phyloP scores from a whole-genome alignment of 2,113 vertebrate genomes.

The Rhinoptilus africanus region DNA sequence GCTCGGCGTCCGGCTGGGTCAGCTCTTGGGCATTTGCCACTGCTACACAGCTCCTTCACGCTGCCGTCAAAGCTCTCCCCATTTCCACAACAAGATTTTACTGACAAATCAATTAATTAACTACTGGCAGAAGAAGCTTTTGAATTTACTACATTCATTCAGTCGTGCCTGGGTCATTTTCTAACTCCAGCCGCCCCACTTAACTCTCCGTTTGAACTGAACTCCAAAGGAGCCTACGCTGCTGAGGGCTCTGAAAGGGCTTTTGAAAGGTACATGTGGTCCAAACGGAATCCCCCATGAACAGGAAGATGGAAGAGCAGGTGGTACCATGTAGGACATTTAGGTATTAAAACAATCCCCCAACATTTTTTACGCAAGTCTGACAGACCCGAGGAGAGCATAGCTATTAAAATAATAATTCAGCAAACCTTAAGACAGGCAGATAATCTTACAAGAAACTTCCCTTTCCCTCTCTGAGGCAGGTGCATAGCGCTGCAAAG shows the following conservation, averaged over 20 bases:
- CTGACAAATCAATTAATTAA: background rate
- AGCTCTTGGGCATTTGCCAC: background rate
- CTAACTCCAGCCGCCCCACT: background rate
- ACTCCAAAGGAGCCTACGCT: background rate
- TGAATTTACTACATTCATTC: background rate
- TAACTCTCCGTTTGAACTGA: background rate
- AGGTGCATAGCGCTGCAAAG: background rate
- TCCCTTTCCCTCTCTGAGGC: background rate
- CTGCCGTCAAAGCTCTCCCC: background rate
- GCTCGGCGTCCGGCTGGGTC: background rate
- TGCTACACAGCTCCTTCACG: background rate
- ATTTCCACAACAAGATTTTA: background rate
- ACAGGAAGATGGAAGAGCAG: background rate
- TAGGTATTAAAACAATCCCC: background rate
- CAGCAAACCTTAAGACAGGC: background rate
- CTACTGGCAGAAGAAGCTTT: background rate
- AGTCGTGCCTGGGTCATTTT: background rate
- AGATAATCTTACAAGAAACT: background rate
- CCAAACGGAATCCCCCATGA: background rate
- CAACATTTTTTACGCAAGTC: background rate
- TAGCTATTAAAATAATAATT: background rate
- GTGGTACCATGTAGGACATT: background rate
- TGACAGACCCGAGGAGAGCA: fast-evolving
- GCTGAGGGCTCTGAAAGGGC: background rate
- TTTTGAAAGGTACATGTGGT: background rate